These are phyloP conservation scores for Zaprionus gabonicus DNA, from an alignment of 1,140 invertebrate genomes.

Conservation along the genomic window DNA sequence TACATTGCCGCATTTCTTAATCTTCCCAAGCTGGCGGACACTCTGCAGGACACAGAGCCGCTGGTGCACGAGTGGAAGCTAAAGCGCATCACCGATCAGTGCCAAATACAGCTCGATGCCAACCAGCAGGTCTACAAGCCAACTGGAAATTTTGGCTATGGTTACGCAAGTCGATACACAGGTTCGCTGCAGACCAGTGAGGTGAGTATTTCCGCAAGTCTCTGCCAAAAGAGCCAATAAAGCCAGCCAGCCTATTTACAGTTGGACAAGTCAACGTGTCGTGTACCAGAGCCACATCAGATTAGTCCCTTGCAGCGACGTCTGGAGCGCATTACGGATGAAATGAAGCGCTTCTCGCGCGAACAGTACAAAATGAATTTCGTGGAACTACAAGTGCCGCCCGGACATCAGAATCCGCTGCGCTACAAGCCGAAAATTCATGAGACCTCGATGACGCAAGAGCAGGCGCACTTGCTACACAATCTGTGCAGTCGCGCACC, in stretches of 20 bases:
- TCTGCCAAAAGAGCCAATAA: not conserved
- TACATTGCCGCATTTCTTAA: slow-evolving; percentile 55
- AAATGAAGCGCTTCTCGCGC: slow-evolving; percentile 73
- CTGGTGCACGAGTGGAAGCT: slow-evolving; percentile 73
- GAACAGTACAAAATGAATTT: slow-evolving; percentile 83
- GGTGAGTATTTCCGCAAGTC: slow-evolving; percentile 44
- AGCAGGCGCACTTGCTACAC: slow-evolving; percentile 72
- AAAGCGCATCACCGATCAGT: slow-evolving; percentile 77
- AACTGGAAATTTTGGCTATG: slow-evolving; percentile 64
- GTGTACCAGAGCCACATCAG: slow-evolving; percentile 60
- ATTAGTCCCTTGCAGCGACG: slow-evolving; percentile 69
- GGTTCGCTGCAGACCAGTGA: slow-evolving; percentile 48
- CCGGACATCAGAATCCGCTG: slow-evolving; percentile 77
- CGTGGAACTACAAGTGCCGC: slow-evolving; percentile 78
- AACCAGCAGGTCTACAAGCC: slow-evolving; percentile 55
- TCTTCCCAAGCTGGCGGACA: slow-evolving; percentile 45
- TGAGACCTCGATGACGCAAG: slow-evolving; percentile 68
- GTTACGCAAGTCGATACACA: slow-evolving; percentile 61
- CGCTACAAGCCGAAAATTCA: slow-evolving; percentile 70
- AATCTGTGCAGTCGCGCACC: slow-evolving; percentile 55
- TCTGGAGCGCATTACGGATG: slow-evolving; percentile 65
- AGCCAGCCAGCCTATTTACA: slow-evolving; percentile 17
- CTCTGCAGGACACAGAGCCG: slow-evolving; percentile 56
- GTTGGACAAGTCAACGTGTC: slow-evolving; percentile 64
- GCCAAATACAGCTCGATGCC: slow-evolving; percentile 67